phyloP scores from a whole-genome alignment of 2,113 vertebrate genomes.

The Mus pahari region DNA sequence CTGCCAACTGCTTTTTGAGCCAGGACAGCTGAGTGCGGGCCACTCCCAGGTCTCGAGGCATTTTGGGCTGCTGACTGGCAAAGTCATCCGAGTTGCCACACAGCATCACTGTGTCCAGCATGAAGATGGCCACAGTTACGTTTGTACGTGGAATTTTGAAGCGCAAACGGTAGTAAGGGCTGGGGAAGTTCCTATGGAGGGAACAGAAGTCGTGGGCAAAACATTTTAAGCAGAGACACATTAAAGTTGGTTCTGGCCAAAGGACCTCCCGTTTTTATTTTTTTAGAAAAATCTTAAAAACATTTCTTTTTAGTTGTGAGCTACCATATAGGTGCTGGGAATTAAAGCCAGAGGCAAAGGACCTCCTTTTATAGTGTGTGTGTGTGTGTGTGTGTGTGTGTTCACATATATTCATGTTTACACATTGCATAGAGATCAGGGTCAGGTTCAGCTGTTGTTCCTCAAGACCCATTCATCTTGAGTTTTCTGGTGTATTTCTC shows the following conservation, averaged over 20 bases:
- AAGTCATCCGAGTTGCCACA: constrained; percentile 93
- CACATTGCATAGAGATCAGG: background rate
- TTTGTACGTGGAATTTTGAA: constrained; percentile 89
- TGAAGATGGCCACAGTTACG: constrained; percentile 89
- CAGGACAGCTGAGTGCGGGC: constrained; percentile 91
- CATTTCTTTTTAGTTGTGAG: background rate
- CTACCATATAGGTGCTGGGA: no score
- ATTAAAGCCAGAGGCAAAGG: background rate
- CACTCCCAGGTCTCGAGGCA: constrained; percentile 72
- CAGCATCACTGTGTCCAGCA: constrained; percentile 93
- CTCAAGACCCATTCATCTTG: background rate
- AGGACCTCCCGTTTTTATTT: background rate
- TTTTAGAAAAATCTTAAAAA: background rate
- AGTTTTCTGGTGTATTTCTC: background rate
- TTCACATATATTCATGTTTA: background rate
- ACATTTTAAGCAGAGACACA: accelerated
- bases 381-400: background rate
- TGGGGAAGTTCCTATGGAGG: constrained; percentile 90
- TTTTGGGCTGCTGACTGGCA: constrained; percentile 83
- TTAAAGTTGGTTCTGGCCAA: background rate
- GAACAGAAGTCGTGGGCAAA: background rate
- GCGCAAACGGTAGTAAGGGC: constrained; percentile 92
- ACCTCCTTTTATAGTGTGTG: background rate
- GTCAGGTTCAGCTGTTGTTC: background rate
- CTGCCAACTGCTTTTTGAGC: constrained; percentile 90